Evolutionary conservation across 2,797 vertebrate genomes (phyloP), one percentile per base, ranked within the genome.

Genomic region (Neosalanx taihuensis): DNA sequence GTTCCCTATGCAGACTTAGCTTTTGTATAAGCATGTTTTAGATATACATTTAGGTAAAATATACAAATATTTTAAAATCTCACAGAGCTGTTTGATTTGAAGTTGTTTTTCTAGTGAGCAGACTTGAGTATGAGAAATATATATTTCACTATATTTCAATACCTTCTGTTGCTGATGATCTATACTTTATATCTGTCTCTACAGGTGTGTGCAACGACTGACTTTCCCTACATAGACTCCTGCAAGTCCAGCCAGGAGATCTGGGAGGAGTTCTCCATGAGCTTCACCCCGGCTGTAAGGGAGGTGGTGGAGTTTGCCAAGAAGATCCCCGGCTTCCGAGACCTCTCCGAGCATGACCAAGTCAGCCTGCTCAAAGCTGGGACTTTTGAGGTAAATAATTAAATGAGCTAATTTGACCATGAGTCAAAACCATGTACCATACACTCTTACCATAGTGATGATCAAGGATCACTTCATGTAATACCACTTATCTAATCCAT

Each of bases 211-310:
- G 96, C 96, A 1, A 98, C 97, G 96, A 97, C 94, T 89, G 90
- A 91, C 33, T 95, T 96, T 56, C 96, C 97, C 0, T 92, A 92
- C 1, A 95, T 98, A 87, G 95, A 97, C 85, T 94, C 96, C 68
- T 89, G 82, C 83, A 97, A 95, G 85, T 93, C 95, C 6, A 95
- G 95, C 69, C 96, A 98, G 88, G 95, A 98, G 89, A 86, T 99
- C 83, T 99, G 98, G 98, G 98, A 99, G 91, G 97, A 99, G 87
- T 99, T 99, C 89, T 99, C 98, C 35, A 89, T 94, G 93, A 98
- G 96, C 85, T 99, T 99, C 88, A 98, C 97, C 6, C 96, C 98
- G 0, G 97, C 97, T 0, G 97, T 99, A 78, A 94, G 95, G 78
- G 97, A 99, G 83, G 98, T 99, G 67, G 97, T 99, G 59, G 98